Percentiles rank a stretch among this genome's conserved stretches.
Evolutionary conservation across 2,113 vertebrate species (phyloP).

Genomic region (Crotalus horridus): DNA sequence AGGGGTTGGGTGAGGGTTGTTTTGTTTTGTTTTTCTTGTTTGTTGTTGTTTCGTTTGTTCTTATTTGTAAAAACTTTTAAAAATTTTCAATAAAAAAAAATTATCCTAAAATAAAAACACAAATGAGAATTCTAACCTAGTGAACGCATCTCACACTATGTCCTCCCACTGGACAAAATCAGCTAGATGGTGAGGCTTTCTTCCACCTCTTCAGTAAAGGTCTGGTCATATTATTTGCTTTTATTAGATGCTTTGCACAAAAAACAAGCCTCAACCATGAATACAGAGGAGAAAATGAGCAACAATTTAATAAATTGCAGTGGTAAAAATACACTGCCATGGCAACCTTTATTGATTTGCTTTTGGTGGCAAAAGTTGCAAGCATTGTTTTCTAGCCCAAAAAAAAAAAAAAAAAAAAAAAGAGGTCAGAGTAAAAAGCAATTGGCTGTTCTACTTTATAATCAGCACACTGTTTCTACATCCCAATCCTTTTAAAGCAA

Average conservation of each 20-base stretch:
- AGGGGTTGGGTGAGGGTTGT: no score
- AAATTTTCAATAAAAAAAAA: no score
- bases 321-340: background rate
- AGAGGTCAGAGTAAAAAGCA: background rate
- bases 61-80: no score
- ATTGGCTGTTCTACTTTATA: background rate
- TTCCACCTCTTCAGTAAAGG: background rate
- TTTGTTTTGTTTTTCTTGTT: no score
- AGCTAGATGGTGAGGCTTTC: background rate
- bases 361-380: background rate
- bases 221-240: background rate
- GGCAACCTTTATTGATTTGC: background rate
- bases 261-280: background rate
- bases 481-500: background rate
- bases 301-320: background rate
- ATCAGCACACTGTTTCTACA: background rate
- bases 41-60: no score
- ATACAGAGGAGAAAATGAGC: background rate
- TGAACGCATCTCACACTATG: background rate
- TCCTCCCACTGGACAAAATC: background rate
- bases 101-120: background rate
- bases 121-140: background rate
- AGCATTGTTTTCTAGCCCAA: background rate
- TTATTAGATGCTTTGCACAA: conserved; percentile 6
- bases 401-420: background rate